Conservation (phyloP, 2,888 invertebrate genomes). For the Norana najaformis region DNA sequence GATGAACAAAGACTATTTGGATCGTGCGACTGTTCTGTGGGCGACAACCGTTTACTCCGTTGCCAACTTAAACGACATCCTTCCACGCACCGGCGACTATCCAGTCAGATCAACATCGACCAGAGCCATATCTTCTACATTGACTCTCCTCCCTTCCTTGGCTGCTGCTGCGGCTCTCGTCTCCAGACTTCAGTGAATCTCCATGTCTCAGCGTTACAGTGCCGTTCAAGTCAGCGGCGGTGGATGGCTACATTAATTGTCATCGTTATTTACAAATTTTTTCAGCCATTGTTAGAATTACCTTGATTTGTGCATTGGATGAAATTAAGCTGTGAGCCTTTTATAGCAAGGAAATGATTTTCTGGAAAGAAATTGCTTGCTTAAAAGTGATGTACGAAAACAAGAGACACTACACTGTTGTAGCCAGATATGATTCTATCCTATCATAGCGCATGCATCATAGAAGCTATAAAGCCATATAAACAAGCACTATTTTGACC, state of each 20-base stretch:
- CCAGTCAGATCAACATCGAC: background rate
- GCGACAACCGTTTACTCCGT: conserved; percentile 76
- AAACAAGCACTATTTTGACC: no score
- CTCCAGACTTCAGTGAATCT: background rate
- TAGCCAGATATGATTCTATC: no score
- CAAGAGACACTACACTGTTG: no score
- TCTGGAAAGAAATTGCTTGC: no score
- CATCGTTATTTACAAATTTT: background rate
- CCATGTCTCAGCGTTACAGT: background rate
- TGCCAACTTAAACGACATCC: conserved; percentile 71
- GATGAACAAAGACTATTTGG: conserved; percentile 72
- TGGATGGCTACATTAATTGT: background rate
- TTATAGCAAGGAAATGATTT: no score
- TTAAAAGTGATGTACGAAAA: no score
- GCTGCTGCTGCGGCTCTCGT: background rate
- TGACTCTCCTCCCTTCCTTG: background rate
- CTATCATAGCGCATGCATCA: no score
- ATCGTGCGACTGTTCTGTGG: conserved; percentile 78
- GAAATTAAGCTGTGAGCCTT: no score
- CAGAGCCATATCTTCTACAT: background rate
- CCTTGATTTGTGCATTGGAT: no score
- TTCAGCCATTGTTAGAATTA: no score
- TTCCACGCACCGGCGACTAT: conserved; percentile 47
- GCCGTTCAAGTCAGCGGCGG: background rate
- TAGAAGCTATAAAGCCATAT: no score